Evolutionary conservation across 2,797 vertebrate genomes (phyloP), one percentile per base, ranked within the genome.

Genomic region (Xenopus petersii): DNA sequence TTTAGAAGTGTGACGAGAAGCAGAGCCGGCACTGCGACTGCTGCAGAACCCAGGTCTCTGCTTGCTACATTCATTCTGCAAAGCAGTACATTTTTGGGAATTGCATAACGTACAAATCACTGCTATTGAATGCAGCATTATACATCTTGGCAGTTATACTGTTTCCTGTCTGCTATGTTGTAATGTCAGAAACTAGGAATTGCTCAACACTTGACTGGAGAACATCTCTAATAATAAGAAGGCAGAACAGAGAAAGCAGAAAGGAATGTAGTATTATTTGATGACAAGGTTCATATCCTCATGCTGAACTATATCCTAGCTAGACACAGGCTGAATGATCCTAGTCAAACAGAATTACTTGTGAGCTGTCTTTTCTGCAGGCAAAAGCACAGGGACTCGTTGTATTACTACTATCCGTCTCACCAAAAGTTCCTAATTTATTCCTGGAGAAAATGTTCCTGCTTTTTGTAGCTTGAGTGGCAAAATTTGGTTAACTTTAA

Each of bases 131-230:
- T 21, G 58, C 12, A 65, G 49, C 56, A 10, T 51, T 61, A 48
- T 67, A 63, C 48, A 51, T 42, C 12, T n/a, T 73, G 64, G 64
- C 55, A 48, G 55, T 8, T 26, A 60, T 55, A 21, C 58, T 61
- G 17, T 11, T 63, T 72, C 73, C 56, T 67, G 16, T 36, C 10
- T 46, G 63, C 30, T 64, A 56, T 77, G 75, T 48, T 62, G 26
- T 68, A 48, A 64, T 33, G 60, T 67, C 64, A 74, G 36, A 42
- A 63, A 64, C 64, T 55, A 77, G 26, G 47, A 33, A 26, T 67
- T 77, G 56, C 69, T 71, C 30, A 66, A 74, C 59, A 60, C 46
- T 33, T 67, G 67, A 58, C 54, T 58, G 30, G 36, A 15, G 56
- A n/a, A 61, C 16, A 36, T 61, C 64, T 74, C 21, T 21, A 21